Percentiles rank a stretch among this genome's conserved stretches.
These are phyloP conservation scores for Heterodera filipjevi DNA, from an alignment of 2,888 invertebrate genomes.

Conservation along the genomic window DNA sequence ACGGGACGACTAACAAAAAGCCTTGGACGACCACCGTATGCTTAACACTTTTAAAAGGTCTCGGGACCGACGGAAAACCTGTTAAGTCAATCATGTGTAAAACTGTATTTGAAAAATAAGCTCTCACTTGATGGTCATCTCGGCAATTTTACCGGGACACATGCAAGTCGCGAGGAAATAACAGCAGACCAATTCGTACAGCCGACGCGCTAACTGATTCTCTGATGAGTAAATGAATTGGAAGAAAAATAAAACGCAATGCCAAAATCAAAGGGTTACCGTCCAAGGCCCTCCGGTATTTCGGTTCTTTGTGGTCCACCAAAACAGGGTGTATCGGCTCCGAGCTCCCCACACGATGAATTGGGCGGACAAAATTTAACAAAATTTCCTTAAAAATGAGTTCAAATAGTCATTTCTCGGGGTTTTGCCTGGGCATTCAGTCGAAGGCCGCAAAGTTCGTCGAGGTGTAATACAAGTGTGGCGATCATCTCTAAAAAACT, in stretches of 20 bases:
- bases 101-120: too few species aligned
- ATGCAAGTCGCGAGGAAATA: constrained; percentile 21
- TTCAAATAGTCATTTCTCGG: not conserved
- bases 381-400: not conserved
- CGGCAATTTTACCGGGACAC: constrained; percentile 10
- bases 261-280: not conserved
- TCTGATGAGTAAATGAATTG: not conserved
- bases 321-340: not conserved
- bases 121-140: not conserved
- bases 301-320: not conserved
- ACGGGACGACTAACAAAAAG: not conserved
- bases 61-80: not conserved
- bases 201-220: not conserved
- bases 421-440: not conserved
- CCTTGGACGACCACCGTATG: not conserved
- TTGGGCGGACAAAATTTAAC: not conserved
- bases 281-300: not conserved
- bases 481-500: not conserved
- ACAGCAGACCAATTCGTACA: constrained; percentile 14
- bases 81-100: too few species aligned
- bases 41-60: not conserved
- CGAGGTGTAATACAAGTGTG: not conserved
- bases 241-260: not conserved
- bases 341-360: not conserved
- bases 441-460: not conserved